A percentile compares a stretch with the other conserved stretches of the same genome.
Conservation (phyloP, 2,113 vertebrate genomes). For the Equus quagga region DNA sequence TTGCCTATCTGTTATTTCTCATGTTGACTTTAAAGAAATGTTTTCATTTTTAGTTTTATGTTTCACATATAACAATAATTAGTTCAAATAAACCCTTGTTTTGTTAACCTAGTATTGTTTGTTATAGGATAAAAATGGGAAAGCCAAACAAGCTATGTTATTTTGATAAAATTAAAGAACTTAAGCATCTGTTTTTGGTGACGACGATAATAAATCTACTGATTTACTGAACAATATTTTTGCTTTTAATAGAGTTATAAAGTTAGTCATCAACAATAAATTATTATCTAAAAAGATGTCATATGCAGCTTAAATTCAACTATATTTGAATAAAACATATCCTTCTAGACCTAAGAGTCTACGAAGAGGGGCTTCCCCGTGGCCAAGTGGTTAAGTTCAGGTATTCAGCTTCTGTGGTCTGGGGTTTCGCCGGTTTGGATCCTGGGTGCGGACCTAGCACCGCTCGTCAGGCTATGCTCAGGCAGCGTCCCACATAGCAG, state of each 20-base stretch:
- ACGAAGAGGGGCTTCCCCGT: not conserved
- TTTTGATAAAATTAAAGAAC: slow-evolving; percentile 13
- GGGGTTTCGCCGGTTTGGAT: too few relatives aligned
- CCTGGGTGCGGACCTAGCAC: too few relatives aligned
- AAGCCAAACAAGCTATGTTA: not conserved
- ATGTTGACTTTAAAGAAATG: not conserved
- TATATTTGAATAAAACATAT: not conserved
- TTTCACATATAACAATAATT: not conserved
- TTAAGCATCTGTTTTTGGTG: not conserved
- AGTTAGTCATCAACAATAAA: not conserved
- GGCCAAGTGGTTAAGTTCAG: too few relatives aligned
- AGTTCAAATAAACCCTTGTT: not conserved
- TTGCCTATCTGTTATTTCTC: not conserved
- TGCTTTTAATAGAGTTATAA: not conserved
- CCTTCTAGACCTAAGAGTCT: not conserved
- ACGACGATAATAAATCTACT: not conserved
- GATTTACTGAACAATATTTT: not conserved
- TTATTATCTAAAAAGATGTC: not conserved
- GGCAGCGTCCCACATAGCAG: too few relatives aligned
- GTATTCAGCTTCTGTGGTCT: too few relatives aligned
- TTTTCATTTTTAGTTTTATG: not conserved
- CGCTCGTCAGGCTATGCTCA: too few relatives aligned
- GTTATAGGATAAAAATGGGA: not conserved
- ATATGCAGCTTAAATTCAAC: not conserved
- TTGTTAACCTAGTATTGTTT: not conserved